phyloP scores from a whole-genome alignment of 2,113 vertebrate genomes.

The Pterocles burchelli region DNA sequence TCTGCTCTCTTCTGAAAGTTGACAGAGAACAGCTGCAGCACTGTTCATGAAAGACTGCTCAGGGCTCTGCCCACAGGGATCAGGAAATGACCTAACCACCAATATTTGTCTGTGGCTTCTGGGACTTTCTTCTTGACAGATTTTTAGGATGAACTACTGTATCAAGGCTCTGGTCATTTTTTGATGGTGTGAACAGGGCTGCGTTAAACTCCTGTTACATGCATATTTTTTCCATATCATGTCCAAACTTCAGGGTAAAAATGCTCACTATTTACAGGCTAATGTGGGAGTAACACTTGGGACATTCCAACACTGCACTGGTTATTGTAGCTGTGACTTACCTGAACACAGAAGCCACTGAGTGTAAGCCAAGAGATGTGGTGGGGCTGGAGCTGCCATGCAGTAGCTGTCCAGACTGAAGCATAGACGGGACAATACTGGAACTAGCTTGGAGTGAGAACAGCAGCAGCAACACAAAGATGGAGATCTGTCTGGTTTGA shows the following conservation, averaged over 20 bases:
- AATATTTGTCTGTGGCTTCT: neutral
- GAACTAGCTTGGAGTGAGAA: neutral
- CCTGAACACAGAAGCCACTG: neutral
- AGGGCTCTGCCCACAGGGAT: neutral
- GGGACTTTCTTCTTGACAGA: neutral
- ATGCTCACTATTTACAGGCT: neutral
- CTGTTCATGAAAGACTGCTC: neutral
- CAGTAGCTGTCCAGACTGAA: neutral
- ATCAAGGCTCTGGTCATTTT: neutral
- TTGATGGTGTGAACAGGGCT: neutral
- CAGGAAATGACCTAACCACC: neutral
- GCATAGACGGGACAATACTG: neutral
- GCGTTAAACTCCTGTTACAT: neutral
- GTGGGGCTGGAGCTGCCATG: neutral
- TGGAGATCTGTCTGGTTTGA: neutral
- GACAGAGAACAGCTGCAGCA: neutral
- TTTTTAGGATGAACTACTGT: neutral
- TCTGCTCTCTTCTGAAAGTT: neutral
- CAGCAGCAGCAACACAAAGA: neutral
- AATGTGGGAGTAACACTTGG: neutral
- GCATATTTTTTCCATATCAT: fast-evolving
- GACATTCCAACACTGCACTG: neutral
- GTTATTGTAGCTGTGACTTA: fast-evolving
- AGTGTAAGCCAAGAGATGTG: neutral
- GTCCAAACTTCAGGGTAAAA: neutral